phyloP scores from a whole-genome alignment of 2,888 invertebrate species.

The Falcaria lacertinaria region DNA sequence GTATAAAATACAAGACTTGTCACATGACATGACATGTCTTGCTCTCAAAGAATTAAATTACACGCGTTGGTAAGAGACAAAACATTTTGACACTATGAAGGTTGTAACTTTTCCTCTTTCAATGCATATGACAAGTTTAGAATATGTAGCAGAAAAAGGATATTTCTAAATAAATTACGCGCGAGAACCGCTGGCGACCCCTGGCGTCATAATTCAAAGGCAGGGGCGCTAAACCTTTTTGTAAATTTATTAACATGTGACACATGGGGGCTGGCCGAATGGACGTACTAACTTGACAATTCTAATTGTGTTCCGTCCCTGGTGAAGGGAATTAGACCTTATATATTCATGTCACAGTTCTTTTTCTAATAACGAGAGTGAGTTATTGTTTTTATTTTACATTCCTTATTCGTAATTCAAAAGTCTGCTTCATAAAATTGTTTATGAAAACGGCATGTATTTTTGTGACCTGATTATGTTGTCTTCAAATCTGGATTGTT shows the following conservation, averaged over 20 bases:
- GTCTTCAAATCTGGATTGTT: too few relatives aligned
- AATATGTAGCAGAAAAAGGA: conserved; percentile 16
- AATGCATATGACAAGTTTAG: neutral
- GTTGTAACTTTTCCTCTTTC: neutral
- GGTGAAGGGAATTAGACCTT: neutral
- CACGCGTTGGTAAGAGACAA: neutral
- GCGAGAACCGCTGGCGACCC: conserved; percentile 13
- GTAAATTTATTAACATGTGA: conserved; percentile 16
- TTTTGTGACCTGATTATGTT: too few relatives aligned
- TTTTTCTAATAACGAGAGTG: neutral
- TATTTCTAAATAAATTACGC: conserved; percentile 28
- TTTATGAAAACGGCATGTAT: neutral
- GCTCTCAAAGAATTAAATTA: neutral
- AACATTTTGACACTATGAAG: neutral
- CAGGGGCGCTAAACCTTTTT: conserved; percentile 23
- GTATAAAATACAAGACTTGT: too few relatives aligned
- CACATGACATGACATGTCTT: too few relatives aligned
- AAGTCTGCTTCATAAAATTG: neutral
- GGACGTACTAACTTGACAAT: conserved; percentile 4
- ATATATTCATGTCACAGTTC: neutral
- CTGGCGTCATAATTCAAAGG: conserved; percentile 23
- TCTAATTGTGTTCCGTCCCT: conserved; percentile 6
- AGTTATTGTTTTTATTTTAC: neutral
- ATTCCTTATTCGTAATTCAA: neutral
- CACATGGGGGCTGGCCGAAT: conserved; percentile 6